Evolutionary conservation across 2,888 invertebrate species (phyloP).

Genomic region (Labia minor): DNA sequence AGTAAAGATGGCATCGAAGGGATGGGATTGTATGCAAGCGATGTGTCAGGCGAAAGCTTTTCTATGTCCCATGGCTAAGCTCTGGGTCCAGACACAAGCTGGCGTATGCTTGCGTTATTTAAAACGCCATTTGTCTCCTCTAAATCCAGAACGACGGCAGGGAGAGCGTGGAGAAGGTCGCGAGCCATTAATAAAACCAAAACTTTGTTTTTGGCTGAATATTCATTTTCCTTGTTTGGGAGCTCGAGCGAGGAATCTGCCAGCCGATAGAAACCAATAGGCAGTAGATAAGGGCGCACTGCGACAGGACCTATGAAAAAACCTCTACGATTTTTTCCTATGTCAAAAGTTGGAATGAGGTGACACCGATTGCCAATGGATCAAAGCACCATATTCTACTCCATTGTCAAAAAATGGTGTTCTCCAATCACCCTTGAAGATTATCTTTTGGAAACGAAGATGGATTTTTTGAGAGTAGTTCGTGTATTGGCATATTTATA

Average conservation of each 20-base stretch:
- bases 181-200: constrained; percentile 8
- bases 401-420: too few relatives aligned
- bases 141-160: background rate
- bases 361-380: too few relatives aligned
- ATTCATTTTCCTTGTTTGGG: constrained; percentile 1
- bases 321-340: background rate
- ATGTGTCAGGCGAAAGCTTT: constrained; percentile 8
- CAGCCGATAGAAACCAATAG: constrained; percentile 13
- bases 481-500: too few relatives aligned
- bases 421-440: too few relatives aligned
- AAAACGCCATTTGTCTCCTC: constrained; percentile 1
- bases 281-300: background rate
- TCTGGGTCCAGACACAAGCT: background rate
- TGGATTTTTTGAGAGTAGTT: too few relatives aligned
- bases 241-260: constrained; percentile 1
- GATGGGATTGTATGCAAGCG: background rate
- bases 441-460: too few relatives aligned
- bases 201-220: constrained; percentile 13
- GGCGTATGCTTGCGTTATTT: constrained; percentile 7
- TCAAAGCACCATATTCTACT: too few relatives aligned
- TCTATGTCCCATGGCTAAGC: constrained; percentile 13
- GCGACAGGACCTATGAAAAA: background rate
- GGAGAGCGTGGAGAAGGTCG: background rate
- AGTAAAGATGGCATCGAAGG: background rate
- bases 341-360: background rate